Evolutionary conservation across 2,888 invertebrate species (phyloP), one percentile per base, ranked within the genome.

Genomic region (Erynnis tages): DNA sequence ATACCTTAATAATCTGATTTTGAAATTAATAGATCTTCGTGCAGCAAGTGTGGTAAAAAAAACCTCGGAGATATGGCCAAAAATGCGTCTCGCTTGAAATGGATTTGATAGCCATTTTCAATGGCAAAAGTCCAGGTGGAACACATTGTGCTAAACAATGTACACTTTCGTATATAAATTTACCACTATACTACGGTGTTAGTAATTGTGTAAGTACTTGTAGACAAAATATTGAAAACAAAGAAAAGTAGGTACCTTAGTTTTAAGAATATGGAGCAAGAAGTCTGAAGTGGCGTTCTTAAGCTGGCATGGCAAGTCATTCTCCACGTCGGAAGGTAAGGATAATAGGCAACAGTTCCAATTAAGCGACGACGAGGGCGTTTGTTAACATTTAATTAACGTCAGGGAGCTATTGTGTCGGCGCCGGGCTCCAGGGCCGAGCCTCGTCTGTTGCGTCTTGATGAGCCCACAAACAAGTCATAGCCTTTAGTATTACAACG

Each of bases 351-450:
- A 85, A 86, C 88, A 86, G 85, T 85, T 84, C 88, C 88, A 89
- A 89, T 89, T 89, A 89, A 86, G 78, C 83, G 84, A 80, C 82
- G 77, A 87, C 82, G 79, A 88, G 87, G 84, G 87, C 86, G 88
- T 89, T 89, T 89, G 88, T 89, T 88, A 89, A 86, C 88, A 89
- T 88, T 89, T 89, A 87, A 89, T 88, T 89, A 89, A 86, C 84
- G 86, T 82, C 80, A 82, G 79, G 75, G 74, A 79, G 81, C 79
- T 73, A 87, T 88, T 88, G 88, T 87, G 82, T 82, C 71, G 79
- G 73, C 73, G 71, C 69, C 73, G 73, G 75, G 71, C 80, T 80
- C 71, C 71, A 72, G 77, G 75, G 76, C 72, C 64, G 72, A 63
- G 69, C 69, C 73, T 69, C 64, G 67, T 67, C 71, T 70, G 66